These are phyloP conservation scores for Ataeniobius toweri DNA, from an alignment of 2,797 vertebrate genomes.

Conservation along the genomic window DNA sequence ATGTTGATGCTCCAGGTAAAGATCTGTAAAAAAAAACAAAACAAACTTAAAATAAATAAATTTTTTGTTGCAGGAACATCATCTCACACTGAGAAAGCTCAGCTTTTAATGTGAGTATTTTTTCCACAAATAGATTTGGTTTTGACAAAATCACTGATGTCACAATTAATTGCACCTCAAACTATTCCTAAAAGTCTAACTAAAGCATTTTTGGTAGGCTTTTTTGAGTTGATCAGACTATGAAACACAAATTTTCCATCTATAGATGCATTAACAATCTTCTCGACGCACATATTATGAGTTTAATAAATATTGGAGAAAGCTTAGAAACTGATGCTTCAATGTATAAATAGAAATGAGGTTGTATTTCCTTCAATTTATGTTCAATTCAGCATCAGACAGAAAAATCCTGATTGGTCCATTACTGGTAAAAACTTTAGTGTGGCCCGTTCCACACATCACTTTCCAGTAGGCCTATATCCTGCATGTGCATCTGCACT, in stretches of 20 bases:
- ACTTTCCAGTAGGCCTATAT: neutral
- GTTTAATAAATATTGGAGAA: neutral
- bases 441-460: neutral
- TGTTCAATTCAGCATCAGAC: too few species aligned
- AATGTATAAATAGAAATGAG: neutral
- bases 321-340: neutral
- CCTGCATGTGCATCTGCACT: too few species aligned
- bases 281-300: neutral
- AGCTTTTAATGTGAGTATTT: too few species aligned
- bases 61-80: too few species aligned
- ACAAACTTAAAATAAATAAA: too few species aligned
- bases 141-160: neutral
- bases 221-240: neutral
- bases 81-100: too few species aligned
- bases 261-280: neutral
- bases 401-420: too few species aligned
- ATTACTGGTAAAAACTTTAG: too few species aligned
- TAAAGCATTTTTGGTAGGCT: neutral
- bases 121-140: too few species aligned
- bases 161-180: neutral
- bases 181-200: neutral
- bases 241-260: neutral
- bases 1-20: too few species aligned
- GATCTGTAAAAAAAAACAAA: too few species aligned
- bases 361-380: neutral